Evolutionary conservation across 2,888 invertebrate species (phyloP).

Genomic region (Phania funesta): DNA sequence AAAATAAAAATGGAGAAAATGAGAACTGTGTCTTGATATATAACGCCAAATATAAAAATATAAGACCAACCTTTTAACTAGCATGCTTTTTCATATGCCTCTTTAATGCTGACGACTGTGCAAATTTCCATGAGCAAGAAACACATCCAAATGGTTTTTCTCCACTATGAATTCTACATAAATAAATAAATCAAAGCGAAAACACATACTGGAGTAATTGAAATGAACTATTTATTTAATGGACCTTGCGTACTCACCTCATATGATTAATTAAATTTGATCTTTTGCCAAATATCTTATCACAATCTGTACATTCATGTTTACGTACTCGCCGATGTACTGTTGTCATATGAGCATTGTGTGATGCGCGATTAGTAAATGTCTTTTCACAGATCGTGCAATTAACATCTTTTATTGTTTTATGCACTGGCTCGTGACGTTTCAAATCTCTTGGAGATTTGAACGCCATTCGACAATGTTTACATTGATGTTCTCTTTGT

Average conservation of each 20-base stretch:
- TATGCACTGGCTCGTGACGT: constrained; percentile 71
- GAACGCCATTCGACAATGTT: constrained; percentile 69
- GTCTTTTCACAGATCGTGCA: constrained; percentile 71
- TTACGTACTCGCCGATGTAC: constrained; percentile 71
- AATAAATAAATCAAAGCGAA: background rate
- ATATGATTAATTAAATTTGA: constrained; percentile 73
- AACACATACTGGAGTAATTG: background rate
- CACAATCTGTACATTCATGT: constrained; percentile 72
- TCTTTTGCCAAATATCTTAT: constrained; percentile 71
- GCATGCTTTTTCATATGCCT: constrained; percentile 72
- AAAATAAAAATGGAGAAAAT: background rate
- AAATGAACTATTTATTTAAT: background rate
- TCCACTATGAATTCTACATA: constrained; percentile 72
- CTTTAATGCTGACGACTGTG: constrained; percentile 72
- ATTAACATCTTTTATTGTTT: constrained; percentile 69
- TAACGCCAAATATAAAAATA: background rate
- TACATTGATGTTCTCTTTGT: constrained; percentile 69
- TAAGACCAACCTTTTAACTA: constrained; percentile 45
- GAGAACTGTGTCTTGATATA: background rate
- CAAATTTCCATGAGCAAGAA: constrained; percentile 72
- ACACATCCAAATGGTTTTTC: constrained; percentile 72
- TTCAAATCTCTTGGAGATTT: constrained; percentile 72
- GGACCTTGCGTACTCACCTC: constrained; percentile 62
- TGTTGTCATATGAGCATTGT: constrained; percentile 71
- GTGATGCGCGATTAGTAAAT: constrained; percentile 71